phyloP scores from a whole-genome alignment of 2,797 vertebrate species.

The Astyanax mexicanus region DNA sequence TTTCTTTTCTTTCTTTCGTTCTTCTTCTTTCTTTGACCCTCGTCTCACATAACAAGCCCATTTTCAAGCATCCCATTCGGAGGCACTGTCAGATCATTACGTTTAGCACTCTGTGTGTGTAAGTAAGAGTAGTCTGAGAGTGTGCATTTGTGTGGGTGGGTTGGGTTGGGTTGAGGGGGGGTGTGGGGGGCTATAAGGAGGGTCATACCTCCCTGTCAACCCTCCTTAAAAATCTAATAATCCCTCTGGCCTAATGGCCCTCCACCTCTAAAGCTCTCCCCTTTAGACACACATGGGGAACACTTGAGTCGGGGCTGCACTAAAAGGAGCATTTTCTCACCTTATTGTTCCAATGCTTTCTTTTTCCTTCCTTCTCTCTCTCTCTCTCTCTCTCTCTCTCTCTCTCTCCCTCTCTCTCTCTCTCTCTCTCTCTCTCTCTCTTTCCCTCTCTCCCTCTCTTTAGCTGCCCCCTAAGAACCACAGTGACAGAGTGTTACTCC shows the following conservation, averaged over 20 bases:
- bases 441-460: constrained; percentile 56
- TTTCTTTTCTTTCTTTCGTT: too few relatives aligned
- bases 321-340: constrained; percentile 69
- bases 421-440: constrained; percentile 55
- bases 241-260: constrained; percentile 62
- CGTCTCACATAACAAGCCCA: constrained; percentile 21
- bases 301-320: constrained; percentile 70
- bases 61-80: constrained; percentile 47
- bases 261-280: constrained; percentile 60
- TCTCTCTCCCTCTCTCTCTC: constrained; percentile 59
- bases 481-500: constrained; percentile 76
- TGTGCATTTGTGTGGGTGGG: constrained; percentile 39
- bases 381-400: constrained; percentile 56
- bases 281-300: constrained; percentile 63
- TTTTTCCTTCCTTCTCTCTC: constrained; percentile 54
- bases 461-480: constrained; percentile 59
- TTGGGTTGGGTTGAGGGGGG: not conserved
- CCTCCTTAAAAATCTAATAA: constrained; percentile 55
- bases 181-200: not conserved
- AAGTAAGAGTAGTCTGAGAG: constrained; percentile 36
- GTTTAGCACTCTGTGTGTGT: constrained; percentile 18
- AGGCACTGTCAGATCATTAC: constrained; percentile 40
- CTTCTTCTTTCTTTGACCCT: constrained; percentile 17
- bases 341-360: constrained; percentile 68
- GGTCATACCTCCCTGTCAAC: constrained; percentile 14